These are phyloP conservation scores for Bombus huntii DNA, from an alignment of 1,140 invertebrate genomes.

Conservation along the genomic window DNA sequence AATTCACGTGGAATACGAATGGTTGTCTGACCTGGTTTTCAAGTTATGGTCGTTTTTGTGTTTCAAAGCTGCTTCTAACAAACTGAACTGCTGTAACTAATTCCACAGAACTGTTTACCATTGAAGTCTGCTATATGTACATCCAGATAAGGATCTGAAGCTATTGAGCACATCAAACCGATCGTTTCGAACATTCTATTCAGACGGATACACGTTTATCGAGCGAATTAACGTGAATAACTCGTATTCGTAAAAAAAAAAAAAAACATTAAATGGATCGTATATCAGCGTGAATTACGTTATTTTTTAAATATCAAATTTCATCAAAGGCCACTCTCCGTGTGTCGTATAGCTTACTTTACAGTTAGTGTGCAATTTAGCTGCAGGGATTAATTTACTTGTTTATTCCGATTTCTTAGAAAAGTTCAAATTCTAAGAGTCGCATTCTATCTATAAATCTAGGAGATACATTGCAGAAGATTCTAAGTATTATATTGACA, in stretches of 20 bases:
- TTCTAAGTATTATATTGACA: too few relatives aligned
- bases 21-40: constrained; percentile 10
- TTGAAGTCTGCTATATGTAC: background rate
- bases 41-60: background rate
- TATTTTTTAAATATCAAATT: background rate
- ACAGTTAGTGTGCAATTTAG: too few relatives aligned
- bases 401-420: background rate
- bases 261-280: background rate
- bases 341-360: too few relatives aligned
- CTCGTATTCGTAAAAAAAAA: too few relatives aligned
- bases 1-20: background rate
- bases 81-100: background rate
- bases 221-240: too few relatives aligned
- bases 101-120: constrained; percentile 6
- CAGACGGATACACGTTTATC: too few relatives aligned
- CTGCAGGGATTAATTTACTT: too few relatives aligned
- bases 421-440: too few relatives aligned
- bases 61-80: background rate
- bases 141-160: background rate
- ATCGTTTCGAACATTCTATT: background rate
- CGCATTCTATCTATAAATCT: too few relatives aligned
- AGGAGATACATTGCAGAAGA: too few relatives aligned
- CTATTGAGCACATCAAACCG: background rate
- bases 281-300: background rate
- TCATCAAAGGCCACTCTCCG: too few relatives aligned